Conservation (phyloP, 2,888 invertebrate species). For the Imbricaverruca yamaguchii region DNA sequence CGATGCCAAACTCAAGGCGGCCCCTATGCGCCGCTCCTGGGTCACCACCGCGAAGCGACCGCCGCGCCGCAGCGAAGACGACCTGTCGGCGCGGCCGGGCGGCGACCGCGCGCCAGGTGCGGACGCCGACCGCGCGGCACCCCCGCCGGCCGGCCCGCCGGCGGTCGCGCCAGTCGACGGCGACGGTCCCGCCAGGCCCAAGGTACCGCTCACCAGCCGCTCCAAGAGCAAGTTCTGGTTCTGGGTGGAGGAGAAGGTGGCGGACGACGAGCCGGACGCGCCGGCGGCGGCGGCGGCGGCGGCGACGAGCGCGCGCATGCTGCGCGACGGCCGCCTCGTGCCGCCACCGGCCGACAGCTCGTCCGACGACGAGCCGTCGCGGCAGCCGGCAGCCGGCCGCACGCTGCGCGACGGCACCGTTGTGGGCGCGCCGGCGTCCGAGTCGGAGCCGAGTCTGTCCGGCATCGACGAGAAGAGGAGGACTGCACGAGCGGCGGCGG, state of each 20-base stretch:
- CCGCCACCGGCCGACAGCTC: neutral
- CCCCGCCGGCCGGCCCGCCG: neutral
- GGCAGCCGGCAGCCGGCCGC: neutral
- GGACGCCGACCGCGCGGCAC: neutral
- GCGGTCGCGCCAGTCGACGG: neutral
- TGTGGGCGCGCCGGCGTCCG: neutral
- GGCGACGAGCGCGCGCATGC: neutral
- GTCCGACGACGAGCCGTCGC: neutral
- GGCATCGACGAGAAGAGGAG: neutral
- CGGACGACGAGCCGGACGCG: neutral
- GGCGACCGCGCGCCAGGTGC: neutral
- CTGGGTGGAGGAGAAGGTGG: slow-evolving; percentile 19
- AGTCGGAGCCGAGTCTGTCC: neutral
- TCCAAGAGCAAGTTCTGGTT: slow-evolving; percentile 18
- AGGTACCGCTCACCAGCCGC: slow-evolving; percentile 6
- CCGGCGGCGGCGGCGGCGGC: neutral
- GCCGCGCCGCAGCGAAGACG: neutral
- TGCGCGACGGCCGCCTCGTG: slow-evolving; percentile 5
- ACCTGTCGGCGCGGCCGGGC: neutral
- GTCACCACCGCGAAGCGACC: neutral
- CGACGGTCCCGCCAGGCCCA: neutral
- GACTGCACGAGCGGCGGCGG: neutral
- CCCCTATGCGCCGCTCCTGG: neutral
- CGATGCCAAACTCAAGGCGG: neutral
- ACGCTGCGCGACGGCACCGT: slow-evolving; percentile 6